A percentile compares a stretch with the other conserved stretches of the same genome.
Evolutionary conservation across 2,888 invertebrate species (phyloP).

Genomic region (Molorchus minor): DNA sequence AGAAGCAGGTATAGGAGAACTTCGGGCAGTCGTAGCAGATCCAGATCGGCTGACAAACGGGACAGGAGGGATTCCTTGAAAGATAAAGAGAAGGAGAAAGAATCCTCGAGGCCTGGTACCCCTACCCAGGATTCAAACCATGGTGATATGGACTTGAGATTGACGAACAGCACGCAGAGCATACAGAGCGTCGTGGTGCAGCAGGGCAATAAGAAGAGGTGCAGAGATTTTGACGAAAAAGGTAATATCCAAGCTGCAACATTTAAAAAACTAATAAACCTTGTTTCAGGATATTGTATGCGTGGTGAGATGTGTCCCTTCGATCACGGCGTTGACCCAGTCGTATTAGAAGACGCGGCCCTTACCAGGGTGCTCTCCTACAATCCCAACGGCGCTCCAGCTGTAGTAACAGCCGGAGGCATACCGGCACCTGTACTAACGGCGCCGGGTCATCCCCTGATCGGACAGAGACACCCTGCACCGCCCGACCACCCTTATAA

Average conservation of each 20-base stretch:
- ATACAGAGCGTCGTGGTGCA: constrained; percentile 65
- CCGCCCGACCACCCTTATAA: constrained; percentile 52
- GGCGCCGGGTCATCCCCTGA: constrained; percentile 58
- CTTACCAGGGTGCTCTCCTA: constrained; percentile 67
- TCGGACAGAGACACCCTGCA: constrained; percentile 53
- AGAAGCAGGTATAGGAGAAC: constrained; percentile 44
- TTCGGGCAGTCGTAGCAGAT: constrained; percentile 56
- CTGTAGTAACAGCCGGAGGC: constrained; percentile 44
- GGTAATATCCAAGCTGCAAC: constrained; percentile 31
- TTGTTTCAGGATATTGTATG: constrained; percentile 72
- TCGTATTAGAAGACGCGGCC: constrained; percentile 89
- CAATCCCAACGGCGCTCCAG: constrained; percentile 61
- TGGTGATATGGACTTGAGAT: constrained; percentile 66
- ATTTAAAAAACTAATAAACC: no score
- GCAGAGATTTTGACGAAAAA: constrained; percentile 88
- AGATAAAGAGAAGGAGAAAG: constrained; percentile 58
- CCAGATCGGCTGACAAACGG: constrained; percentile 63
- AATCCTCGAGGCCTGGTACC: constrained; percentile 60
- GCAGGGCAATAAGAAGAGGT: constrained; percentile 70
- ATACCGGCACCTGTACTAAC: constrained; percentile 42
- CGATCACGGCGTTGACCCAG: constrained; percentile 97
- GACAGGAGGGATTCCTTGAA: constrained; percentile 61
- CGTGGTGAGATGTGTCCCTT: constrained; percentile 95
- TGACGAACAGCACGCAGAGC: constrained; percentile 65
- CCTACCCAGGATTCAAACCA: constrained; percentile 70